Percentiles rank a stretch among this genome's conserved stretches.
These are phyloP conservation scores for Apamea epomidion DNA, from an alignment of 2,888 invertebrate species.

Conservation along the genomic window DNA sequence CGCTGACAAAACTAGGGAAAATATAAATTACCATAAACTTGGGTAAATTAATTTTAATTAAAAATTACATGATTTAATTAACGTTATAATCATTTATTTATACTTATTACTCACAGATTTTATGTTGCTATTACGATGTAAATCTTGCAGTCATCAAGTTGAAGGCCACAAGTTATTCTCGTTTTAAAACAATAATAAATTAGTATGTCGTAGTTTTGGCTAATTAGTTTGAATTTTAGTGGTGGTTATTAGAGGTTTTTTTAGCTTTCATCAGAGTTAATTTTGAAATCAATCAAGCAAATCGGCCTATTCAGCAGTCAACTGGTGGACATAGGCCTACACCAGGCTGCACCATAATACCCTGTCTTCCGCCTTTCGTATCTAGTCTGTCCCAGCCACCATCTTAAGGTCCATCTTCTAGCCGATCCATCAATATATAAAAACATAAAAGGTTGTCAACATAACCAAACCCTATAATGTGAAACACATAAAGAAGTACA, in stretches of 20 bases:
- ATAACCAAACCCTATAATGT: not conserved
- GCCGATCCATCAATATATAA: not conserved
- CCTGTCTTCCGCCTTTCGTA: not conserved
- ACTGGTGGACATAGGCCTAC: not conserved
- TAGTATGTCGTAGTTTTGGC: not conserved
- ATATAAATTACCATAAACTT: not conserved
- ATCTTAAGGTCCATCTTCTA: not conserved
- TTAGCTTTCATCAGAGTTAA: not conserved
- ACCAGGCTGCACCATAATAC: not conserved
- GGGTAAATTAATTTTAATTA: not conserved
- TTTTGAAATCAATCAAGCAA: not conserved
- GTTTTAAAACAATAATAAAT: not conserved
- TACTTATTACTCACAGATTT: not conserved
- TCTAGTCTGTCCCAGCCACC: not conserved
- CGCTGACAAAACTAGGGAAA: not conserved
- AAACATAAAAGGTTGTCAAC: not conserved
- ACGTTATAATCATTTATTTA: not conserved
- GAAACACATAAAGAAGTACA: conserved; percentile 2
- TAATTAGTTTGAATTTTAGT: not conserved
- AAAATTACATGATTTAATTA: not conserved
- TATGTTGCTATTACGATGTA: not conserved
- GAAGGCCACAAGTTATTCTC: not conserved
- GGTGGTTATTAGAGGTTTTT: no score
- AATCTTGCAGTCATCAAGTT: conserved; percentile 4
- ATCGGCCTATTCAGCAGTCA: not conserved